Evolutionary conservation across 2,113 vertebrate species (phyloP), one percentile per base, ranked within the genome.

Genomic region (Rhombomys opimus): DNA sequence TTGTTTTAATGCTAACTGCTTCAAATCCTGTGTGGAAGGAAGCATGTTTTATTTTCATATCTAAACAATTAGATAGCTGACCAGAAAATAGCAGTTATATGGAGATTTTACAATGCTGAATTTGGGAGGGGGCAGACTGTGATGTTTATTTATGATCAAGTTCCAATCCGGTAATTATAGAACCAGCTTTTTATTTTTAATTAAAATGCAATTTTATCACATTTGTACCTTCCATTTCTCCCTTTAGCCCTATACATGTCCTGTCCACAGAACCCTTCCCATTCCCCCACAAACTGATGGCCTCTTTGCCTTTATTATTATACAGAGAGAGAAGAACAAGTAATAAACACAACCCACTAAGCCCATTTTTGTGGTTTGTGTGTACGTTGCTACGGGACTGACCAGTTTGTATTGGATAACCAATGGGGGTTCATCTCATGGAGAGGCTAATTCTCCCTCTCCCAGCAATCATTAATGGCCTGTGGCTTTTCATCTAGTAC

Each of bases 11-110:
- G 25, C 90, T 93, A 72, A 41, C 27, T 38, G 57, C 35, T 17
- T 54, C 78, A 89, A 20, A 73, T 84, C 30, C 41, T 78, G 38
- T 96, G 78, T 70, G 78, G 61, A 89, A 91, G 17, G 25, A 93
- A 72, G 32, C 1, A n/a, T 57, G 17, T 81, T 13, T 59, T 41
- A 54, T n/a, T 75, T 88, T 54, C 38, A 12, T 50, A 25, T 32
- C 11, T 50, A 70, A 61, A 18, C 41, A 85, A 89, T 68, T 90
- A 77, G 57, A 73, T 87, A 61, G 84, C 35, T 32, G 7, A 57
- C 13, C 15, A 70, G 59, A 81, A 87, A 61, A 11, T 27, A 9
- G 5, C 61, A 52, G 10, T 73, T 50, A n/a, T 23, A 17, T 1
- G 11, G 54, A 67, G 35, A 65, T 14, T 52, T 1, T 80, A 3